Conservation (phyloP, 1,140 invertebrate species). For the Calephelis nemesis region DNA sequence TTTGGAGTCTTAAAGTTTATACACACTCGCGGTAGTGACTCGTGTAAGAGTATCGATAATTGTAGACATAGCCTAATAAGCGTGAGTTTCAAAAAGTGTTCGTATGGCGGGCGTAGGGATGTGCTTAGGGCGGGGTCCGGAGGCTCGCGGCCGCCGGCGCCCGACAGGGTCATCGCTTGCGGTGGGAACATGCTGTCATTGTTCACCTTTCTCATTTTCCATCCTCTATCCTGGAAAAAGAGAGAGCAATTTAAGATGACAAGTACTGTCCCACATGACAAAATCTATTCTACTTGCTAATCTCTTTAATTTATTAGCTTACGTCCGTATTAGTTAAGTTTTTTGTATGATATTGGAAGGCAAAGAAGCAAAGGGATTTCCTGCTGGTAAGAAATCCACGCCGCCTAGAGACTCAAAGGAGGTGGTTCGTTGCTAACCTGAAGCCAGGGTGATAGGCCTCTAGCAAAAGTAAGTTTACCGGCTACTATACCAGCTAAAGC, state of each 20-base stretch:
- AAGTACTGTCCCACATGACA: neutral
- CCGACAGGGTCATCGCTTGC: slow-evolving; percentile 64
- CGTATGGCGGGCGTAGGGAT: slow-evolving; percentile 41
- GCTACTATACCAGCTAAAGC: no score
- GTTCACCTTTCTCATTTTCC: slow-evolving; percentile 69
- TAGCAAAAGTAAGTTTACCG: no score
- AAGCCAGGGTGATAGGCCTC: no score
- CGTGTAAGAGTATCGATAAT: slow-evolving; percentile 51
- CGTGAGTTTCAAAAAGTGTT: slow-evolving; percentile 61
- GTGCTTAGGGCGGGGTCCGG: slow-evolving; percentile 45
- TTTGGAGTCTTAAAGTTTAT: slow-evolving; percentile 72
- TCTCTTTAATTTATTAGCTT: no score
- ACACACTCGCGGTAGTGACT: slow-evolving; percentile 47
- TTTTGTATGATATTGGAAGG: no score
- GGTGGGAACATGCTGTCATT: slow-evolving; percentile 74
- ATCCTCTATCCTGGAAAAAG: slow-evolving; percentile 71
- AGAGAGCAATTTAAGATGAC: slow-evolving; percentile 17
- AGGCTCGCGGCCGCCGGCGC: slow-evolving; percentile 53
- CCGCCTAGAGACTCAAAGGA: no score
- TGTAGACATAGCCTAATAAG: slow-evolving; percentile 72
- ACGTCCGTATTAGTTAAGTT: no score
- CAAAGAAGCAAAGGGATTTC: no score
- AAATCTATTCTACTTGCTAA: no score
- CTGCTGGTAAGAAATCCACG: no score
- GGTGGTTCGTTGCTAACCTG: no score